These are phyloP conservation scores for Plectropomus leopardus DNA, from an alignment of 2,113 vertebrate species.

Conservation along the genomic window DNA sequence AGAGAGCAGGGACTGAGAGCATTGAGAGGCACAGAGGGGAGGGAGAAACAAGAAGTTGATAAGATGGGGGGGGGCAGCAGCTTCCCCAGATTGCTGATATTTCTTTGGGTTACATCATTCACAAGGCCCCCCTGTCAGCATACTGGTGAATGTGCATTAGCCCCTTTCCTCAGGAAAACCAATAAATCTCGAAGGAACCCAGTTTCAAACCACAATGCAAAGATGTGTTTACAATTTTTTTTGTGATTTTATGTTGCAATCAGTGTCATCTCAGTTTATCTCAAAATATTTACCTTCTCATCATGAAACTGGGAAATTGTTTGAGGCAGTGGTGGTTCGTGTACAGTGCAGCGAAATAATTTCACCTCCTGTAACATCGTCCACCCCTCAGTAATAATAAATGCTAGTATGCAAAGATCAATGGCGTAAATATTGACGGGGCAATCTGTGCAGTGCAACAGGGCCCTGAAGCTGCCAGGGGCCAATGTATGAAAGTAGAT, in stretches of 20 bases:
- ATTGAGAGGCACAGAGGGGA: conserved; percentile 59
- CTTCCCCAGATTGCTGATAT: conserved; percentile 66
- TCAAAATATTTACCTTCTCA: conserved; percentile 17
- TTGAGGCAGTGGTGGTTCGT: not conserved
- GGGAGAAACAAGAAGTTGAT: conserved; percentile 66
- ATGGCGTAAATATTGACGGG: too few species aligned
- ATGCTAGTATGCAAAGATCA: not conserved
- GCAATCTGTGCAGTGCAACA: too few species aligned
- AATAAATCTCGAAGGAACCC: conserved; percentile 27
- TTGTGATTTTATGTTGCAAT: conserved; percentile 5
- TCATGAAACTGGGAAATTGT: not conserved
- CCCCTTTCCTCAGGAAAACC: conserved; percentile 41
- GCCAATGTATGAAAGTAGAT: too few species aligned
- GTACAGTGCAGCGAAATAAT: not conserved
- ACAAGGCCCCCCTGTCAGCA: conserved; percentile 26
- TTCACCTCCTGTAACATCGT: not conserved
- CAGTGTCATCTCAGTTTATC: conserved; percentile 4
- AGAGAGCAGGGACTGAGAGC: conserved; percentile 38
- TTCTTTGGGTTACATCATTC: conserved; percentile 79
- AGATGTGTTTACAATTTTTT: not conserved
- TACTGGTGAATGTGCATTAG: conserved; percentile 45
- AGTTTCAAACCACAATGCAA: conserved; percentile 18
- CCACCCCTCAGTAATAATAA: not conserved
- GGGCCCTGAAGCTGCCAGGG: too few species aligned
- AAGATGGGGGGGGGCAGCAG: conserved; percentile 48